A percentile compares a stretch with the other conserved stretches of the same genome.
Evolutionary conservation across 2,888 invertebrate species (phyloP).

Genomic region (Volucella inflata): DNA sequence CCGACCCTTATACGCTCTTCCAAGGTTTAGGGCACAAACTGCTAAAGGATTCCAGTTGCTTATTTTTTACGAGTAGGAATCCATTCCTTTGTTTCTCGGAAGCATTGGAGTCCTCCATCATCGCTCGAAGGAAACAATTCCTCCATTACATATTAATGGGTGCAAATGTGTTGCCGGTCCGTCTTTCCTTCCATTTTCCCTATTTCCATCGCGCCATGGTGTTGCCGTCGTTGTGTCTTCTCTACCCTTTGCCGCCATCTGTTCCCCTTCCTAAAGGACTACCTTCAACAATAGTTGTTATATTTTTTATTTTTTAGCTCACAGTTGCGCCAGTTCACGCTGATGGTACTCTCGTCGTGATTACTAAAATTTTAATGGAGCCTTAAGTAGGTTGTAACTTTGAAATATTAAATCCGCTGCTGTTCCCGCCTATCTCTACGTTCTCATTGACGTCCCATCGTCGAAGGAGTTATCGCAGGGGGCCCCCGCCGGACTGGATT

Average conservation of each 20-base stretch:
- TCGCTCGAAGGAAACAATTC: conserved; percentile 58
- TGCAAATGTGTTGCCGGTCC: conserved; percentile 46
- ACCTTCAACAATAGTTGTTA: conserved; percentile 37
- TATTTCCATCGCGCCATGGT: conserved; percentile 19
- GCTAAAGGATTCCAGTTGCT: conserved; percentile 34
- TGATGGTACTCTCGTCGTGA: conserved; percentile 38
- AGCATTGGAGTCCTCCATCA: background rate
- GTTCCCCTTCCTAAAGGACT: background rate
- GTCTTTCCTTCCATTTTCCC: conserved; percentile 3
- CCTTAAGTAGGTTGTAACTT: conserved; percentile 68
- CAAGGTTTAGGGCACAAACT: conserved; percentile 21
- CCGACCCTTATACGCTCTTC: conserved; percentile 6
- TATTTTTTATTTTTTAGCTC: no score
- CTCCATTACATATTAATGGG: conserved; percentile 66
- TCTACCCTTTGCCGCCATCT: background rate
- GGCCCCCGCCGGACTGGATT: background rate
- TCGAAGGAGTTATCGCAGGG: background rate
- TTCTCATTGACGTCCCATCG: background rate
- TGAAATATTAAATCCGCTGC: conserved; percentile 62
- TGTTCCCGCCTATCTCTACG: conserved; percentile 1
- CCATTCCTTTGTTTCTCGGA: conserved; percentile 28
- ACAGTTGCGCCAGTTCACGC: no score
- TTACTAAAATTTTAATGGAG: conserved; percentile 67
- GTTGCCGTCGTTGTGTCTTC: background rate
- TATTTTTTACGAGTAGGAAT: conserved; percentile 16